Base-by-base conservation (phyloP, 1,140 invertebrate genomes). In the Zophobas morio region DNA sequence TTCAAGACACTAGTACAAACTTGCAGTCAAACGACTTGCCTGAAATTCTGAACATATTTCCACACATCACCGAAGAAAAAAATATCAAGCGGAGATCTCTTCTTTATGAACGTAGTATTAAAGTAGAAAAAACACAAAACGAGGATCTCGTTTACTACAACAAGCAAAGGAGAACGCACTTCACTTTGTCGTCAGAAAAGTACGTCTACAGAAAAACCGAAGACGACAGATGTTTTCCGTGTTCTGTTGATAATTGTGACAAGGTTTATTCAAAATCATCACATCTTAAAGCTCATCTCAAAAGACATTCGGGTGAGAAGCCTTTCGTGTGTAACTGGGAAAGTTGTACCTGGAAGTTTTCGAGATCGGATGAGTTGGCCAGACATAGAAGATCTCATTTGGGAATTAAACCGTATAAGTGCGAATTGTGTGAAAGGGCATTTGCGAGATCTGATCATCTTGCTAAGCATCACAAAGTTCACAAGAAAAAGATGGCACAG, bases 291-390 rank as follows among this genome's bases (percentile, higher is more conserved):
- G 96, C 97, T 1, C 98, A 99, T 85, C 86, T 98, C 60, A 89
- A 97, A 1, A 90, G 97, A 6, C 97, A 99, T 86, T 96, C 96
- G 0, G 97, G 97, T 0, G 96, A 98, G 86, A 98, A 98, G 84
- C 97, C 97, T 0, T 99, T 98, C 84, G 88, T 89, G 1, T 95
- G 94, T 85, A 94, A 93, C 56, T 99, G 97, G 97, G 88, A 92
- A 1, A 94, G 93, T n/a, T 99, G 97, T 86, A 91, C 91, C 3
- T 99, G 97, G 97, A 90, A 93, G 75, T 99, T 99, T 88, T 97
- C 96, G 1, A 88, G 97, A 47, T 98, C 96, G 0, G 97, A 99
- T 84, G 97, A 99, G 86, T 87, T 99, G 40, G 94, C 96, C 0
- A 88, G 96, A 49, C 94, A 96, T 82, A 90, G 92, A 57, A 88